Percentiles rank a stretch among this genome's conserved stretches.
Evolutionary conservation across 2,113 vertebrate species (phyloP).

Genomic region (Onychostruthus taczanowskii): DNA sequence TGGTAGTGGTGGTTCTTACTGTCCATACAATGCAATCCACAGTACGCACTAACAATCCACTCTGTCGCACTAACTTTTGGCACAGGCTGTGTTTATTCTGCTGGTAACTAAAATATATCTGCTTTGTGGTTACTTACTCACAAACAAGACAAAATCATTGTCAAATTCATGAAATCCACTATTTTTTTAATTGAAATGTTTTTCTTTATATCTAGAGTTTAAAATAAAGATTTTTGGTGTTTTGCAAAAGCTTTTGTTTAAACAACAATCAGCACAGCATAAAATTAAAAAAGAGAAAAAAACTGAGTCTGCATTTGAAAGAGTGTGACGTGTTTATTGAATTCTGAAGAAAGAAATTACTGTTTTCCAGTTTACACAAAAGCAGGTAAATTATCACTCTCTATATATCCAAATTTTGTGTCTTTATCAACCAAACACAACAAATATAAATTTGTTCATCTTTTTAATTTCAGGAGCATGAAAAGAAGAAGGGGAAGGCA

Average conservation of each 20-base stretch:
- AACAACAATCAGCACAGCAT: background rate
- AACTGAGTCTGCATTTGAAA: conserved; percentile 20
- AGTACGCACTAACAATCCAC: too few relatives aligned
- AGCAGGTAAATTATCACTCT: conserved; percentile 9
- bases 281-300: conserved; percentile 21
- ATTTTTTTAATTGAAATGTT: background rate
- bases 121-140: background rate
- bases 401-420: background rate
- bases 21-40: background rate
- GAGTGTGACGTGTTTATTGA: background rate
- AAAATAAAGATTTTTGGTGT: background rate
- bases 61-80: background rate
- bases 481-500: background rate
- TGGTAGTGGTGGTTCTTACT: background rate
- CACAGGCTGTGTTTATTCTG: background rate
- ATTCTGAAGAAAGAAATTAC: background rate
- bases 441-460: background rate
- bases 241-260: background rate
- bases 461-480: background rate
- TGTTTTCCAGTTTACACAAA: background rate
- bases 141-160: background rate
- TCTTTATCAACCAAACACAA: background rate
- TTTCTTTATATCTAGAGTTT: background rate
- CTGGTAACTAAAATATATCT: background rate
- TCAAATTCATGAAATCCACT: background rate